These are phyloP conservation scores for Octodon degus DNA, from an alignment of 2,113 vertebrate species.

Conservation along the genomic window DNA sequence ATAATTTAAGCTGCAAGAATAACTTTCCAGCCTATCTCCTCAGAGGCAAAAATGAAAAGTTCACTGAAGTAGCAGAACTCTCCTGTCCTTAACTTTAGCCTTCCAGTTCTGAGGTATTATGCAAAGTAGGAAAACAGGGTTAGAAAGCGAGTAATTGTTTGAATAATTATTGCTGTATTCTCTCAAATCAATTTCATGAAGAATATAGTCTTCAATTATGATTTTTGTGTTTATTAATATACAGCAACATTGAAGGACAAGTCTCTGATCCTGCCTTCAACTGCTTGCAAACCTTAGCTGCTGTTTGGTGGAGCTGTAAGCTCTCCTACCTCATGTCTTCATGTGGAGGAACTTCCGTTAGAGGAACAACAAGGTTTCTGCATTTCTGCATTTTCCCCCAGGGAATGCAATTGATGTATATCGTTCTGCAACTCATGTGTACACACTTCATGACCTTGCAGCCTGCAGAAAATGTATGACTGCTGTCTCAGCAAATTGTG, in stretches of 20 bases:
- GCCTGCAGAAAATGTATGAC: background rate
- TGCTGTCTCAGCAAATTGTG: background rate
- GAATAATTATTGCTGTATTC: background rate
- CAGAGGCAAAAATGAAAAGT: conserved; percentile 51
- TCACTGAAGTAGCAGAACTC: background rate
- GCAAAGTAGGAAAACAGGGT: background rate
- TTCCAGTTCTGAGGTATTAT: background rate
- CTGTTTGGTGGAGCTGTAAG: rapidly evolving
- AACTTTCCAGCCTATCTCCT: conserved; percentile 52
- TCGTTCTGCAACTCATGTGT: background rate
- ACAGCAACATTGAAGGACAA: background rate
- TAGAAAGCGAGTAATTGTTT: background rate
- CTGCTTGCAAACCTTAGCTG: background rate
- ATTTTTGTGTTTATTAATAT: background rate
- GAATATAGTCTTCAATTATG: background rate
- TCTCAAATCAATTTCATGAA: background rate
- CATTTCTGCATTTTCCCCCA: background rate
- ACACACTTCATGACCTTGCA: background rate
- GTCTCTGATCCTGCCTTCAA: background rate
- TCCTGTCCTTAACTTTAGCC: background rate
- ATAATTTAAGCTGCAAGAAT: conserved; percentile 73
- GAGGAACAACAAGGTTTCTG: background rate
- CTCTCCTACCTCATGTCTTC: background rate
- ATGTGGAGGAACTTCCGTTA: background rate
- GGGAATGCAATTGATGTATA: background rate